Evolutionary conservation across 2,888 invertebrate genomes (phyloP), one percentile per base, ranked within the genome.

Genomic region (Harmothoe impar): DNA sequence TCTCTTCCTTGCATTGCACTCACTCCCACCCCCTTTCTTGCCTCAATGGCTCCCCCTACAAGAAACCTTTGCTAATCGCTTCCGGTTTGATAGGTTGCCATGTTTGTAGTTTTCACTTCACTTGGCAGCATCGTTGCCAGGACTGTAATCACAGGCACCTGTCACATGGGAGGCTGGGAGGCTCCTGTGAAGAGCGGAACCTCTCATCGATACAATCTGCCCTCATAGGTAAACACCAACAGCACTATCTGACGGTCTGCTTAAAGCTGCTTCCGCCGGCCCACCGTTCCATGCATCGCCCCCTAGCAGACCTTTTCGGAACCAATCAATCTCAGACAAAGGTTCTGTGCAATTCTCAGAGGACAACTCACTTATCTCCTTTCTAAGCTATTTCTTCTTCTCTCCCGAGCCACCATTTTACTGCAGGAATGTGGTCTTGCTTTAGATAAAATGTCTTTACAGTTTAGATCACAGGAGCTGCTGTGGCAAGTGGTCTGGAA

Each of bases 301-400:
- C 43, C 43, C 43, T 43, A 72, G 72, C 31, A 25, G 72, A 72
- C 72, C 72, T 72, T 72, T 72, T 72, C 72, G 25, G 72, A 72
- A 72, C 72, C 72, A 72, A 72, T 72, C 72, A 72, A 72, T 72
- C 15, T 72, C 72, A 72, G 72, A 72, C 72, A 72, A 72, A 43
- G 43, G 43, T 72, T 29, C 72, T 23, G 72, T 15, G n/a, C 23
- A 20, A 62, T n/a, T 20, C 15, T 29, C 15, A 29, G 25, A 72
- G 72, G 72, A 72, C 72, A 72, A 72, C 72, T 72, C 72, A 17
- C 25, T 72, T 72, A 72, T 72, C 72, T 72, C 25, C 29, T 25
- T 72, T 15, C 31, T 25, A 15, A 15, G 15, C 25, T 10, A 43
- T 10, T 72, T 17, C 25, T 72, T 72, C 25, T 7, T 72, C 25